Conservation (phyloP, 2,797 vertebrate genomes). For the Prunella strophiata region DNA sequence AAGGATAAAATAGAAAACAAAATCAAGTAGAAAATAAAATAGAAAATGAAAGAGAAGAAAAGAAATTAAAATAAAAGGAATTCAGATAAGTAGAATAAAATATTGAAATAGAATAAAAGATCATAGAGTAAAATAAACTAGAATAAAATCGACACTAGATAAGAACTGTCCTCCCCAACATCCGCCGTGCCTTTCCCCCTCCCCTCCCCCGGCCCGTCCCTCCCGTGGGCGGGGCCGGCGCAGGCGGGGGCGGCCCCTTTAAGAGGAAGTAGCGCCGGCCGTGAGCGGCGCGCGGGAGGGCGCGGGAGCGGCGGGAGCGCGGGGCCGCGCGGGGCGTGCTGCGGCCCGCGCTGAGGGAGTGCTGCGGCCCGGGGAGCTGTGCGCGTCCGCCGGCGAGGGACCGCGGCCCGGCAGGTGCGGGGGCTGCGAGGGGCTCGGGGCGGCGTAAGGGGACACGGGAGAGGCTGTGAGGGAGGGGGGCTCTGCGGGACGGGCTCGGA, state of each 20-base stretch:
- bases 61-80: background rate
- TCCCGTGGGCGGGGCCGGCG: background rate
- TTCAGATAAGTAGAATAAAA: background rate
- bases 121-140: background rate
- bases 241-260: background rate
- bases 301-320: background rate
- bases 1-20: background rate
- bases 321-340: background rate
- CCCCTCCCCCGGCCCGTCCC: background rate
- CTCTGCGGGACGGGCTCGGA: background rate
- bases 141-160: too few species aligned
- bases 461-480: background rate
- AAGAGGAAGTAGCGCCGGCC: background rate
- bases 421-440: background rate
- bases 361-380: background rate
- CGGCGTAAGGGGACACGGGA: rapidly evolving
- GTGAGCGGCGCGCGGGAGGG: background rate
- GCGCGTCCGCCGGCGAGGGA: background rate
- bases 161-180: rapidly evolving
- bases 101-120: background rate
- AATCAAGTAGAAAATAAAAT: background rate
- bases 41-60: background rate
- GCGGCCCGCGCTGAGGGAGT: background rate
- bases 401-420: background rate
- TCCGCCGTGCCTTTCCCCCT: rapidly evolving